These are phyloP conservation scores for Hemicentrotus pulcherrimus DNA, from an alignment of 35 echinoderm and acorn worm genomes.

Conservation along the genomic window DNA sequence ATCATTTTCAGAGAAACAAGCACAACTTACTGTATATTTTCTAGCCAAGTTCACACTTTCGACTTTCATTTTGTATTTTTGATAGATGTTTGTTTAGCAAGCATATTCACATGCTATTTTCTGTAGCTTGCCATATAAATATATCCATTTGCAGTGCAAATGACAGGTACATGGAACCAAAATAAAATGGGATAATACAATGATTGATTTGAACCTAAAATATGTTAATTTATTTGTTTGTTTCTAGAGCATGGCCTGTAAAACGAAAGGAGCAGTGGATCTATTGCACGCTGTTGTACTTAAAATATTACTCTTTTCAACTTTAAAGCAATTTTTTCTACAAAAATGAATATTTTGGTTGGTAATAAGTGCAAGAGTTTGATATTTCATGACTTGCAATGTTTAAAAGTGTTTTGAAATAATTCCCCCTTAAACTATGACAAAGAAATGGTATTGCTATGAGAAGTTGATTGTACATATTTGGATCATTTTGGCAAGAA, in stretches of 20 bases:
- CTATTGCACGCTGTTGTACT: background rate
- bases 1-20: background rate
- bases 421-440: background rate
- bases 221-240: background rate
- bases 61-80: background rate
- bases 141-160: background rate
- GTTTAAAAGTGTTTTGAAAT: background rate
- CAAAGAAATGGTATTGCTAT: no score
- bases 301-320: background rate
- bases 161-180: background rate
- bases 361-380: background rate
- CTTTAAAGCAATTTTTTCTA: background rate
- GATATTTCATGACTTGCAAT: background rate
- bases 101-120: no score
- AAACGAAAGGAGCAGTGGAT: background rate
- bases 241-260: background rate
- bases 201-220: background rate
- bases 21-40: background rate
- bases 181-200: no score
- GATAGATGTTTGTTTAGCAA: background rate
- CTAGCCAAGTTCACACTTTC: background rate
- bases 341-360: background rate
- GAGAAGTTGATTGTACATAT: background rate
- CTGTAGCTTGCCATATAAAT: no score
- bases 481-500: background rate